These are phyloP conservation scores for Dicycla oo DNA, from an alignment of 2,888 invertebrate species.

Conservation along the genomic window DNA sequence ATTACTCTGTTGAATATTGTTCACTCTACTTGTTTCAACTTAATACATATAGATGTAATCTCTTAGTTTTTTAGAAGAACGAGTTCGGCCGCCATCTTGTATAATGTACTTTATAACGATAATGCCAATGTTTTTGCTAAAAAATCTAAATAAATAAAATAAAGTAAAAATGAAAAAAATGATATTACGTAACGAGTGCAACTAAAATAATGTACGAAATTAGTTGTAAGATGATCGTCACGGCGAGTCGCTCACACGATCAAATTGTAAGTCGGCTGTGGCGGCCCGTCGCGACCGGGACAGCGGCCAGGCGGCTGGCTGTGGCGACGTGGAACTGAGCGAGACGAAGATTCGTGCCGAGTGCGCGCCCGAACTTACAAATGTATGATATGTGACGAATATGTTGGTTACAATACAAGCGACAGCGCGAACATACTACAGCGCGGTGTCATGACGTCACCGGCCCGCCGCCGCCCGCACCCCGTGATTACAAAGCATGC, in stretches of 20 bases:
- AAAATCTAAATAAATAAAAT: constrained; percentile 67
- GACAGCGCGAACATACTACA: neutral
- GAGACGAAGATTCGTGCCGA: neutral
- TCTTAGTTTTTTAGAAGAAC: constrained; percentile 50
- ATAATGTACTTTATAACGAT: constrained; percentile 55
- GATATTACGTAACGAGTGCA: constrained; percentile 77
- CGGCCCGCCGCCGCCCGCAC: constrained; percentile 16
- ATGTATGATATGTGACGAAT: constrained; percentile 42
- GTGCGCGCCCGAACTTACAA: neutral
- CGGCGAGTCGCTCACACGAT: constrained; percentile 61
- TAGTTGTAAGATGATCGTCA: constrained; percentile 58
- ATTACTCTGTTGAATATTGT: constrained; percentile 16
- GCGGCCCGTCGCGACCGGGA: constrained; percentile 11
- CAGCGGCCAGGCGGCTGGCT: neutral
- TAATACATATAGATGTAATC: constrained; percentile 49
- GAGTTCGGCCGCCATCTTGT: constrained; percentile 59
- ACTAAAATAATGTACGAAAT: constrained; percentile 77
- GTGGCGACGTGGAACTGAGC: neutral
- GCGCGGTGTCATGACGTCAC: constrained; percentile 14
- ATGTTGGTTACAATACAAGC: constrained; percentile 34
- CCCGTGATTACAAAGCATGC: constrained; percentile 40
- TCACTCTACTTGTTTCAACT: constrained; percentile 24
- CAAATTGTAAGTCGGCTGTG: constrained; percentile 44
- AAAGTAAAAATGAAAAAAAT: constrained; percentile 69
- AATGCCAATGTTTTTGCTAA: constrained; percentile 66